phyloP scores from a whole-genome alignment of 2,113 vertebrate species.

The Saguinus midas region DNA sequence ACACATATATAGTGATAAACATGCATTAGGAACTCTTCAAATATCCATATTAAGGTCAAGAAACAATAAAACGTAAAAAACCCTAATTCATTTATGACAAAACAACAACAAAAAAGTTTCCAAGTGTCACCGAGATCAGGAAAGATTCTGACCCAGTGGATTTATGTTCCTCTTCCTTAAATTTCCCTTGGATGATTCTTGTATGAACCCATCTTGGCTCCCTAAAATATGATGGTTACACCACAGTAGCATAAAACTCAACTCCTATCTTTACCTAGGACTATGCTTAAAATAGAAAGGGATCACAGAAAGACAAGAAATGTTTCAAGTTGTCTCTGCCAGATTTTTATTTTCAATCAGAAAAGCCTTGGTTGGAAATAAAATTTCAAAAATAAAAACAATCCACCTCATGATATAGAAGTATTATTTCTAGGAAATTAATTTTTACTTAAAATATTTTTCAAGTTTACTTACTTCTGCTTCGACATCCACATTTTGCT shows the following conservation, averaged over 20 bases:
- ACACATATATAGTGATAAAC: not conserved
- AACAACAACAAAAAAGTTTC: not conserved
- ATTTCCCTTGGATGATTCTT: not conserved
- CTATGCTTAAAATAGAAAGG: not conserved
- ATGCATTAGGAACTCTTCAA: conserved; percentile 4
- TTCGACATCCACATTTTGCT: conserved; percentile 98
- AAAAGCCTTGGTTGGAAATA: not conserved
- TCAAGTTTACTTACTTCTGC: conserved; percentile 89
- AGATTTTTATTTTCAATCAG: conserved; percentile 28
- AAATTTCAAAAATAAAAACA: conserved; percentile 51
- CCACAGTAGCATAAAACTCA: not conserved
- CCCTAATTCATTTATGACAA: not conserved
- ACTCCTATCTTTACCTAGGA: not conserved
- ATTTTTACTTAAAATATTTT: conserved; percentile 46
- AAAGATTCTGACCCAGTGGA: not conserved
- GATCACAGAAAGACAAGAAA: not conserved
- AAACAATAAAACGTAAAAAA: not conserved
- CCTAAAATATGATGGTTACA: not conserved
- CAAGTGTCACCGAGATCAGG: not conserved
- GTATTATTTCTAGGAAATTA: conserved; percentile 29
- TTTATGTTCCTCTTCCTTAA: not conserved
- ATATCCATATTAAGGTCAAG: conserved; percentile 3
- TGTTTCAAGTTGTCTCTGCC: not conserved
- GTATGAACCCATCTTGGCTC: not conserved
- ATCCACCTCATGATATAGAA: not conserved